A percentile compares a stretch with the other conserved stretches of the same genome.
Evolutionary conservation across 1,140 invertebrate genomes (phyloP).

Genomic region (Drosophila sechellia): DNA sequence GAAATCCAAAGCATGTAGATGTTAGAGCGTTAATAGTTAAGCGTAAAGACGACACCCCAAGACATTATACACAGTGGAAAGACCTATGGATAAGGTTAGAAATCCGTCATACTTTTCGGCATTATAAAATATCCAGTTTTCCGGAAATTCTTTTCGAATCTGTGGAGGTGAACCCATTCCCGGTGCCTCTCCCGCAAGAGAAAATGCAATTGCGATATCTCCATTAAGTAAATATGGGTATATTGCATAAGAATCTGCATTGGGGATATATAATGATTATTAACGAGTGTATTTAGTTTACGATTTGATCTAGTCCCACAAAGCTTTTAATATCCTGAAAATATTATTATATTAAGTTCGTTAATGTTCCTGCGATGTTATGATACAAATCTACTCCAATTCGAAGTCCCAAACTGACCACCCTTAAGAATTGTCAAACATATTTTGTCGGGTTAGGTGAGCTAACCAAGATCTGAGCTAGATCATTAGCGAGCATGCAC

Average conservation of each 20-base stretch:
- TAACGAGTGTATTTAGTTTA: no score
- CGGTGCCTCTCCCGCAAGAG: constrained; percentile 2
- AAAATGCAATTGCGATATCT: constrained; percentile 16
- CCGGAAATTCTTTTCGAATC: constrained; percentile 38
- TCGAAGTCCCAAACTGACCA: no score
- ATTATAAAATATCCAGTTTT: constrained; percentile 56
- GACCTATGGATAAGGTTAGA: background rate
- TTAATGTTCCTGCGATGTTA: background rate
- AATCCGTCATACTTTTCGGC: constrained; percentile 38
- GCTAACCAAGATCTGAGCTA: background rate
- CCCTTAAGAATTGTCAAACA: no score
- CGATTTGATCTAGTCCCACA: no score
- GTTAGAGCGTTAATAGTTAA: background rate
- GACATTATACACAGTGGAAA: background rate
- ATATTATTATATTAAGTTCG: no score
- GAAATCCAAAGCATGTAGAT: no score
- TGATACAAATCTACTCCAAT: background rate
- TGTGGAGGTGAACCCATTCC: constrained; percentile 3
- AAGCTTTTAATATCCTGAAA: no score
- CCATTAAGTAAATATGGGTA: background rate
- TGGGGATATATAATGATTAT: constrained; percentile 4
- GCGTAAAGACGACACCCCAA: background rate
- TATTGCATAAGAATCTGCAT: background rate
- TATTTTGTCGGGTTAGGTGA: background rate
- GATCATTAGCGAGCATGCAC: background rate